Percentiles rank a stretch among this genome's conserved stretches.
These are phyloP conservation scores for Barypeithes pellucidus DNA, from an alignment of 2,888 invertebrate species.

Conservation along the genomic window DNA sequence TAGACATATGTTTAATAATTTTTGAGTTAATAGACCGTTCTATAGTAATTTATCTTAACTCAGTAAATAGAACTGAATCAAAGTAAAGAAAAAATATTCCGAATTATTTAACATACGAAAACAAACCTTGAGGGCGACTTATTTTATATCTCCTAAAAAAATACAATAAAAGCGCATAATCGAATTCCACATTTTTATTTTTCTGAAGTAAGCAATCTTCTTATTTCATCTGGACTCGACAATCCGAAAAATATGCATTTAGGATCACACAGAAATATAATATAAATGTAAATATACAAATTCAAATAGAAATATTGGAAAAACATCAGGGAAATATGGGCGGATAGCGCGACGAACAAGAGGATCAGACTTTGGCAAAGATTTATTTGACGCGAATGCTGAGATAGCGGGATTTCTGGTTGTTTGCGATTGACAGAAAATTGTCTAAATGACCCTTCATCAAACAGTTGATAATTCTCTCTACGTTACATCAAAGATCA, in stretches of 20 bases:
- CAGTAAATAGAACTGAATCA: no score
- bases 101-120: neutral
- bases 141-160: neutral
- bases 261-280: slow-evolving; percentile 48
- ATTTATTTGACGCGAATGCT: slow-evolving; percentile 39
- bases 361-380: slow-evolving; percentile 39
- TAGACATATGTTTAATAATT: no score
- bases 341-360: slow-evolving; percentile 33
- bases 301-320: slow-evolving; percentile 48
- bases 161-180: slow-evolving; percentile 8
- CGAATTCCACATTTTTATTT: slow-evolving; percentile 20
- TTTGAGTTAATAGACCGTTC: no score
- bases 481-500: no score
- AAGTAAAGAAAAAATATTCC: no score
- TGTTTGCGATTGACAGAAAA: slow-evolving; percentile 23
- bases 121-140: neutral
- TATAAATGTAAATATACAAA: slow-evolving; percentile 53
- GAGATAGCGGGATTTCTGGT: neutral
- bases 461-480: no score
- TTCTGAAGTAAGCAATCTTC: slow-evolving; percentile 33
- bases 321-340: slow-evolving; percentile 52
- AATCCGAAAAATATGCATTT: slow-evolving; percentile 48
- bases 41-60: no score
- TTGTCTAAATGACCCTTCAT: neutral
- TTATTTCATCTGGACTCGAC: slow-evolving; percentile 44